Evolutionary conservation across 2,888 invertebrate species (phyloP).

Genomic region (Zaprionus lineosus): DNA sequence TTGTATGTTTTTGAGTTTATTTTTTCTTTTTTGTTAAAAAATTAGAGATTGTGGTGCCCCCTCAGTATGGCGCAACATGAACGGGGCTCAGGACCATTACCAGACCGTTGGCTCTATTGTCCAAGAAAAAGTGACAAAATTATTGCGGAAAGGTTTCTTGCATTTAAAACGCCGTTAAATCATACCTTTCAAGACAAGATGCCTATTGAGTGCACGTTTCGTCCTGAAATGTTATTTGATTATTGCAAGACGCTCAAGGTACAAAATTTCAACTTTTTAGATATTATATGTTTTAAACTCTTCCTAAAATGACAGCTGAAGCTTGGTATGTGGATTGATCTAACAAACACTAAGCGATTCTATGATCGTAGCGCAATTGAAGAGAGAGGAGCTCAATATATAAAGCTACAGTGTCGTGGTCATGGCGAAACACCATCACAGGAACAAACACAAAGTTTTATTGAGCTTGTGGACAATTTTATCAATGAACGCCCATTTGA

Average conservation of each 20-base stretch:
- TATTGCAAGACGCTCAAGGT: slow-evolving; percentile 91
- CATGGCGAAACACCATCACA: slow-evolving; percentile 95
- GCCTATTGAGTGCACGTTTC: slow-evolving; percentile 91
- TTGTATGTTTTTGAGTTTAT: too few species aligned
- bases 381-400: slow-evolving; percentile 89
- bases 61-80: too few species aligned
- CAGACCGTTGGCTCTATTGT: slow-evolving; percentile 93
- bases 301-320: slow-evolving; percentile 85
- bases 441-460: slow-evolving; percentile 93
- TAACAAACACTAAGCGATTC: slow-evolving; percentile 97
- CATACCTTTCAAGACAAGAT: slow-evolving; percentile 92
- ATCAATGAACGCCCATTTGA: slow-evolving; percentile 91
- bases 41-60: too few species aligned
- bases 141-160: slow-evolving; percentile 91
- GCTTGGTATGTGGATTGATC: slow-evolving; percentile 97
- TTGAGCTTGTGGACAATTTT: slow-evolving; percentile 90
- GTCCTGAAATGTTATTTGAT: slow-evolving; percentile 93
- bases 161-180: slow-evolving; percentile 91
- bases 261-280: slow-evolving; percentile 28
- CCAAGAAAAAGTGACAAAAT: slow-evolving; percentile 90
- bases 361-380: slow-evolving; percentile 93
- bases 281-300: neutral
- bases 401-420: slow-evolving; percentile 94
- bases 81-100: slow-evolving; percentile 86
- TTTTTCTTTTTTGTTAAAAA: too few species aligned